Conservation (phyloP, 2,113 vertebrate species). For the Cochlearius cochlearius region DNA sequence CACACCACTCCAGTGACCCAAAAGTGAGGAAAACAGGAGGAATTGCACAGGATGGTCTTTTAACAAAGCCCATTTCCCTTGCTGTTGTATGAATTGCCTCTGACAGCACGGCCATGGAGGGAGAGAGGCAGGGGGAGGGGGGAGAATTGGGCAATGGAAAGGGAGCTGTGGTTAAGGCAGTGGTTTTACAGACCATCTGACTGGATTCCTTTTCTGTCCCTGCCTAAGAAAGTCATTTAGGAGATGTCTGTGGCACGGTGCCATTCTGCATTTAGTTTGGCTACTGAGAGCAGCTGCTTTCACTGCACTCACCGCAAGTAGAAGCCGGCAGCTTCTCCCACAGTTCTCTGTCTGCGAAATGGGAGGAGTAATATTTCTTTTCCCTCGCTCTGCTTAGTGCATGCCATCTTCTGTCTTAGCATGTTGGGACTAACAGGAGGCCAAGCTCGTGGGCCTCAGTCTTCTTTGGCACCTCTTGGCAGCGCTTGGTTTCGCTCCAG, state of each 20-base stretch:
- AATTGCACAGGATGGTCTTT: background rate
- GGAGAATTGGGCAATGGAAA: background rate
- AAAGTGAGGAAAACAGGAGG: background rate
- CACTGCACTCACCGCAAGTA: background rate
- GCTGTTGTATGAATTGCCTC: background rate
- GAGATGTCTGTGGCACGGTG: background rate
- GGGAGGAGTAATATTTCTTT: background rate
- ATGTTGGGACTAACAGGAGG: background rate
- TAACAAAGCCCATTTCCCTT: background rate
- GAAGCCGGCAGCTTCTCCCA: background rate
- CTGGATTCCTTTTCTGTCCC: background rate
- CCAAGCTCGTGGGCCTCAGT: accelerated
- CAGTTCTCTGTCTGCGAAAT: background rate
- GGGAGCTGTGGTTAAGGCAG: background rate
- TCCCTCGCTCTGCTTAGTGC: background rate
- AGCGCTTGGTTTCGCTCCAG: background rate
- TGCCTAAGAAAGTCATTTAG: background rate
- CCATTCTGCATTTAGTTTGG: background rate
- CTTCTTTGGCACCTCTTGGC: background rate
- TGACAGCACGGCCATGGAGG: accelerated
- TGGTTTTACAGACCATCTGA: constrained; percentile 10
- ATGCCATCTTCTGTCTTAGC: background rate
- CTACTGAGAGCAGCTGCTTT: background rate
- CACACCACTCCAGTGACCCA: background rate
- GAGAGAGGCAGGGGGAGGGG: background rate